Conservation (phyloP, 2,888 invertebrate species). For the Hedya salicella region DNA sequence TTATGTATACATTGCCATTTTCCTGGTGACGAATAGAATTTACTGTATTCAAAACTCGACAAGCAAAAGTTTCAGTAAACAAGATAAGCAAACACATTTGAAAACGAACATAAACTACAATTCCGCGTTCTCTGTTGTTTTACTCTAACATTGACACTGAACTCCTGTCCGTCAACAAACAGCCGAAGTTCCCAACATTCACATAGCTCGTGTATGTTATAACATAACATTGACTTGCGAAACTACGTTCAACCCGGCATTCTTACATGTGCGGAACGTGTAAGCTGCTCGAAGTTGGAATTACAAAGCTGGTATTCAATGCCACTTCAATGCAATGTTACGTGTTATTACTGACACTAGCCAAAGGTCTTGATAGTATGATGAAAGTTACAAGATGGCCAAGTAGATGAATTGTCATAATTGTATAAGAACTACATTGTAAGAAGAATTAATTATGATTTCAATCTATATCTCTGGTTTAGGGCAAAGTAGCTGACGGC, state of each 20-base stretch:
- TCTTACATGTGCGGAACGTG: conserved; percentile 5
- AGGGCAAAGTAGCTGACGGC: too few species aligned
- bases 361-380: too few species aligned
- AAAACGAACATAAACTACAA: neutral
- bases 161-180: neutral
- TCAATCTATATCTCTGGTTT: too few species aligned
- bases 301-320: neutral
- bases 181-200: neutral
- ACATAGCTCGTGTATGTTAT: neutral
- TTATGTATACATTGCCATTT: too few species aligned
- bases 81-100: neutral
- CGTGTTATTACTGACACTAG: neutral
- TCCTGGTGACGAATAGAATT: too few species aligned
- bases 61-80: neutral
- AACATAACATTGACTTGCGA: neutral
- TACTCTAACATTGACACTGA: neutral
- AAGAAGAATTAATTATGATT: too few species aligned
- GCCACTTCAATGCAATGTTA: neutral
- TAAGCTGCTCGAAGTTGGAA: neutral
- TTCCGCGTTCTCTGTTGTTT: too few species aligned
- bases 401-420: too few species aligned
- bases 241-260: neutral
- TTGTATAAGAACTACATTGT: too few species aligned
- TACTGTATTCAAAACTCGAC: too few species aligned
- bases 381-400: too few species aligned